phyloP scores from a whole-genome alignment of 1,140 invertebrate species.

The Bombyx mori region ASM3026992v2 NC_085131.1:542001-542500 shows the following conservation, averaged over 20 bases:
- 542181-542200: too few relatives aligned
- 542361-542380: constrained; percentile 28
- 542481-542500: constrained; percentile 26
- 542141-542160: too few relatives aligned
- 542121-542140: too few relatives aligned
- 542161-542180: too few relatives aligned
- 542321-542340: constrained; percentile 76
- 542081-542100: too few relatives aligned
- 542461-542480: constrained; percentile 21
- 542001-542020: too few relatives aligned
- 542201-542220: too few relatives aligned
- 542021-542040: too few relatives aligned
- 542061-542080: too few relatives aligned
- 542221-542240: too few relatives aligned
- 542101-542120: too few relatives aligned
- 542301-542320: constrained; percentile 71
- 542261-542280: constrained; percentile 10
- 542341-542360: constrained; percentile 70
- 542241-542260: not conserved
- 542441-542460: constrained; percentile 42
- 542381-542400: constrained; percentile 32
- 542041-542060: too few relatives aligned
- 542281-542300: constrained; percentile 35
- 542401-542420: constrained; percentile 39
- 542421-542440: constrained; percentile 50